phyloP scores from a whole-genome alignment of 1,140 invertebrate genomes.

The Lineus longissimus region DNA sequence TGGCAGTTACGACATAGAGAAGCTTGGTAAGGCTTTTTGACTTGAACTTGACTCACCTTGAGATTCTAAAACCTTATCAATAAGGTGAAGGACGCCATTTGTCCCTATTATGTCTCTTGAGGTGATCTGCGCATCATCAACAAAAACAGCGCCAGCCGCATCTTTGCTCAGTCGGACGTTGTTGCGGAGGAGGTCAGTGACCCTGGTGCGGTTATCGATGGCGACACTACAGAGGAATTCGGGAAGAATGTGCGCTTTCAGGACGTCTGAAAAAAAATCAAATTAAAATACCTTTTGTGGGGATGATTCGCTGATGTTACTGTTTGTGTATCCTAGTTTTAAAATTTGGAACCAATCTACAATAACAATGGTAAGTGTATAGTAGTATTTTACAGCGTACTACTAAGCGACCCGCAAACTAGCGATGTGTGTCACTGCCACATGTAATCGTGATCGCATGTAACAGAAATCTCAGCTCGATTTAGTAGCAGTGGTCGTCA shows the following conservation, averaged over 20 bases:
- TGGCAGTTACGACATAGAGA: no score
- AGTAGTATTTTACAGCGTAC: no score
- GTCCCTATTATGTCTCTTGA: conserved; percentile 57
- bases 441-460: no score
- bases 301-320: no score
- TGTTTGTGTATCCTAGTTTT: no score
- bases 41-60: neutral
- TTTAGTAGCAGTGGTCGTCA: no score
- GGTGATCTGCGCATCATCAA: conserved; percentile 54
- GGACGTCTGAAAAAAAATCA: conserved; percentile 55
- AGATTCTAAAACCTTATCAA: conserved; percentile 58
- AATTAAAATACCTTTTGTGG: neutral
- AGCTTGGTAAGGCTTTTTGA: no score
- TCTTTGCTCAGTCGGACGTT: conserved; percentile 58
- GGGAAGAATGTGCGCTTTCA: conserved; percentile 64
- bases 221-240: conserved; percentile 65
- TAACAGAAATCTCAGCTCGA: no score
- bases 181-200: conserved; percentile 59
- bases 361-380: no score
- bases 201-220: conserved; percentile 55
- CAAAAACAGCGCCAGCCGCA: conserved; percentile 55
- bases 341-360: no score
- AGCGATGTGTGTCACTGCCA: no score
- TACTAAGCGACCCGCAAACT: no score
- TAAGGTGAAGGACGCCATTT: conserved; percentile 61